phyloP scores from a whole-genome alignment of 2,797 vertebrate genomes.

The Notamacropus eugenii region DNA sequence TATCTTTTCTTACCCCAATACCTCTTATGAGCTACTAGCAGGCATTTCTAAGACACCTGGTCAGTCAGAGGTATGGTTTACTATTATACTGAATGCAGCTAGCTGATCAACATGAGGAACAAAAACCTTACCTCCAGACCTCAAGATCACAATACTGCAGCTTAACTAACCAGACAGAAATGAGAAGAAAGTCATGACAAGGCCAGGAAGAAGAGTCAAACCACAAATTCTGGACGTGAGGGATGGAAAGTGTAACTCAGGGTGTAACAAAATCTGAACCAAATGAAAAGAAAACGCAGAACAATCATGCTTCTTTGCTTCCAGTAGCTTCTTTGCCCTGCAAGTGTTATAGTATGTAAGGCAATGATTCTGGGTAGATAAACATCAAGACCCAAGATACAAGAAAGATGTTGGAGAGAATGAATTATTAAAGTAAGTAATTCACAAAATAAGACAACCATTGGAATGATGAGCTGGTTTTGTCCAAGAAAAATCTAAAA shows the following conservation, averaged over 20 bases:
- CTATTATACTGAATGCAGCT: slow-evolving; percentile 21
- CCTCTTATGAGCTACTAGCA: background rate
- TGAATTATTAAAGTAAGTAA: background rate
- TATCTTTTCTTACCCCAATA: slow-evolving; percentile 4
- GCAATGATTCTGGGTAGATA: background rate
- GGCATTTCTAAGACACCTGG: background rate
- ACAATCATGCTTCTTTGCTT: slow-evolving; percentile 47
- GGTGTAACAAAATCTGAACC: slow-evolving; percentile 25
- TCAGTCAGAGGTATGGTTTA: background rate
- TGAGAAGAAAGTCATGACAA: background rate
- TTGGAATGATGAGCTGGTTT: background rate
- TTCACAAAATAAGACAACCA: background rate
- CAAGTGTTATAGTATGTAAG: slow-evolving; percentile 32
- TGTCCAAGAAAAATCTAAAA: background rate
- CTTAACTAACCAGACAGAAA: background rate
- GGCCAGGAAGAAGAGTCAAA: background rate
- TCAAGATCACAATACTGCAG: background rate
- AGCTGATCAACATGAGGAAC: background rate
- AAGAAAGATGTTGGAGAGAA: background rate
- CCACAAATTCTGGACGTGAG: background rate
- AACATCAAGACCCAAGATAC: background rate
- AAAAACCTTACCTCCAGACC: background rate
- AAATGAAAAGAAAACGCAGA: slow-evolving; percentile 42
- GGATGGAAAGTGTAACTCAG: background rate
- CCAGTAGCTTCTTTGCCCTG: slow-evolving; percentile 49